A percentile compares a stretch with the other conserved stretches of the same genome.
These are phyloP conservation scores for Oriolus oriolus DNA, from an alignment of 2,113 vertebrate genomes.

Conservation along the genomic window DNA sequence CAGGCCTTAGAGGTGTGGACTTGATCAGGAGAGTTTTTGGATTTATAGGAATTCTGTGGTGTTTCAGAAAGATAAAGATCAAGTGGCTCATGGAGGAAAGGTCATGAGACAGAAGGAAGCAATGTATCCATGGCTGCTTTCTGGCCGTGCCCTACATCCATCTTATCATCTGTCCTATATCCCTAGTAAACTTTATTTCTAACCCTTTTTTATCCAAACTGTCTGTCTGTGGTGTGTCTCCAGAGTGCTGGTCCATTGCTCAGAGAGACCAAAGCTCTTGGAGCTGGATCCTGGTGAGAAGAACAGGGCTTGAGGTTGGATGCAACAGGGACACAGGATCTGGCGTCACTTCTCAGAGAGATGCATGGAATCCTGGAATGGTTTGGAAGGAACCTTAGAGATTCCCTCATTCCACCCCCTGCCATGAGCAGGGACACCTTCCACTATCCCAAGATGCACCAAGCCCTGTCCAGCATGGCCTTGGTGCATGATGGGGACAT, in stretches of 20 bases:
- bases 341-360: not conserved
- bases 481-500: not conserved
- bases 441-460: not conserved
- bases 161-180: not conserved
- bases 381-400: not conserved
- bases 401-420: not conserved
- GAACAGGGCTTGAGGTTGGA: not conserved
- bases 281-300: not conserved
- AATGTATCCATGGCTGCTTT: not conserved
- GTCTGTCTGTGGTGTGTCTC: not conserved
- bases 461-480: fast-evolving
- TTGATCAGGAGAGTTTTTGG: not conserved
- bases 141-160: not conserved
- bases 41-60: not conserved
- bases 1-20: not conserved
- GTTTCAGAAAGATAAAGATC: not conserved
- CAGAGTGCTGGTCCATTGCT: too few species aligned
- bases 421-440: not conserved
- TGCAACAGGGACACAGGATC: not conserved
- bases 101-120: not conserved
- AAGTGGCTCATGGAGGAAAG: not conserved
- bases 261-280: not conserved
- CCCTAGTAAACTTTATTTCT: not conserved
- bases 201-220: not conserved
- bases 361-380: not conserved